Percentiles rank a stretch among this genome's conserved stretches.
Conservation (phyloP, 2,888 invertebrate species). For the Melikaiella ostensackeni region DNA sequence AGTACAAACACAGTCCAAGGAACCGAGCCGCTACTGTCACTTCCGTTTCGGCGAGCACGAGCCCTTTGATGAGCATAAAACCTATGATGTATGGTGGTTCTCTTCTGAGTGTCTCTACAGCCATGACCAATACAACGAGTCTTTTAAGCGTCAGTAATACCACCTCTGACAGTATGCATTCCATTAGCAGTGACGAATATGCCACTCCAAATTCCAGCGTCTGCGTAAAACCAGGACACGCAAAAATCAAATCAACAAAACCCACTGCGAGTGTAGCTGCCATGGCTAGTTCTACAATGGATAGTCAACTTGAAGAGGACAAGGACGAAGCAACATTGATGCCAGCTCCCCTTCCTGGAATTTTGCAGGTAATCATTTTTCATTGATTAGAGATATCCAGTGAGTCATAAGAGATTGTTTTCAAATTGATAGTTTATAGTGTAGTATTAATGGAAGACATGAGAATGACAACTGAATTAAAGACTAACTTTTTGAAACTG, state of each 20-base stretch:
- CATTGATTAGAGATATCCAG: background rate
- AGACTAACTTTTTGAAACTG: no score
- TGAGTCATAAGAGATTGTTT: background rate
- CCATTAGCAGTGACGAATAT: constrained; percentile 77
- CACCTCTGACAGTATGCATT: constrained; percentile 82
- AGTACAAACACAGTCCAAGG: constrained; percentile 77
- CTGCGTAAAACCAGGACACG: constrained; percentile 56
- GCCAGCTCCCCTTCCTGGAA: constrained; percentile 78
- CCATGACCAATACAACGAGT: constrained; percentile 73
- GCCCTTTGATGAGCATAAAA: constrained; percentile 83
- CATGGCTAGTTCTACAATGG: constrained; percentile 66
- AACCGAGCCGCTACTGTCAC: constrained; percentile 81
- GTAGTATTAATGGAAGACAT: background rate
- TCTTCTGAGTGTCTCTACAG: constrained; percentile 82
- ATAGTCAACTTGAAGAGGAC: constrained; percentile 64
- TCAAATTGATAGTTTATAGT: background rate
- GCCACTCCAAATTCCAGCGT: constrained; percentile 62
- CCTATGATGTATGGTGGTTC: constrained; percentile 81
- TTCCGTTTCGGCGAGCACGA: constrained; percentile 84
- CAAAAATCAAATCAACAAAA: constrained; percentile 62
- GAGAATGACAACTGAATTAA: no score
- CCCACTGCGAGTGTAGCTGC: constrained; percentile 75
- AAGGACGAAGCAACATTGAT: constrained; percentile 70
- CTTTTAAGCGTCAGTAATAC: constrained; percentile 66
- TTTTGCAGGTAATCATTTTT: constrained; percentile 80